Conservation (phyloP, 2,888 invertebrate genomes). For the Acanthosoma haemorrhoidale region DNA sequence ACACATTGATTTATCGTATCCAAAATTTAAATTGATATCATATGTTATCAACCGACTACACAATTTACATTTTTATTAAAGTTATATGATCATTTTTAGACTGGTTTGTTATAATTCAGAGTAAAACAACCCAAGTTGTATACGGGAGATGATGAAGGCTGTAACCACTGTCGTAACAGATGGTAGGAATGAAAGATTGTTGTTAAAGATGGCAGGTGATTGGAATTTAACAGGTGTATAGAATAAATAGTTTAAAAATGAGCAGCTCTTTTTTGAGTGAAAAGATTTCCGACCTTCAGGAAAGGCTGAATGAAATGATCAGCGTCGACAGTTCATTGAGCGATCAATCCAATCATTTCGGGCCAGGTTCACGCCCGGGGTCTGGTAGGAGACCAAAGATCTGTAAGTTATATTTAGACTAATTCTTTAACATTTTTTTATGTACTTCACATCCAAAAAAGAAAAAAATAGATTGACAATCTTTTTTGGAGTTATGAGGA, state of each 20-base stretch:
- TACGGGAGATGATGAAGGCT: too few relatives aligned
- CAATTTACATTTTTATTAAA: too few relatives aligned
- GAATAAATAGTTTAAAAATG: too few relatives aligned
- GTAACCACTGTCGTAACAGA: neutral
- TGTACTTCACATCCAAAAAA: slow-evolving; percentile 41
- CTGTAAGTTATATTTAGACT: slow-evolving; percentile 51
- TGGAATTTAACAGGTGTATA: slow-evolving; percentile 30
- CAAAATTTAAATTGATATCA: too few relatives aligned
- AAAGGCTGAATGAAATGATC: slow-evolving; percentile 63
- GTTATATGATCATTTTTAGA: too few relatives aligned
- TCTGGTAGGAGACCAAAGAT: slow-evolving; percentile 58
- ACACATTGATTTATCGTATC: too few relatives aligned
- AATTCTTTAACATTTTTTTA: neutral
- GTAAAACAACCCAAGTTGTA: too few relatives aligned
- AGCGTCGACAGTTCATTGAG: slow-evolving; percentile 52
- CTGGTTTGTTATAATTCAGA: too few relatives aligned
- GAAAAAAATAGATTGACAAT: neutral
- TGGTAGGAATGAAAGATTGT: slow-evolving; percentile 10
- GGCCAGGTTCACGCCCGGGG: slow-evolving; percentile 47
- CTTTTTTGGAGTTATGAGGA: too few relatives aligned
- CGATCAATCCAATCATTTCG: slow-evolving; percentile 46
- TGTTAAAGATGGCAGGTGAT: slow-evolving; percentile 36
- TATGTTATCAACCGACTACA: too few relatives aligned
- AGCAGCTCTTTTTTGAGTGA: slow-evolving; percentile 41
- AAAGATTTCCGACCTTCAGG: slow-evolving; percentile 76